A percentile compares a stretch with the other conserved stretches of the same genome.
Conservation (phyloP, 2,888 invertebrate genomes). For the Eupeodes latifasciatus region DNA sequence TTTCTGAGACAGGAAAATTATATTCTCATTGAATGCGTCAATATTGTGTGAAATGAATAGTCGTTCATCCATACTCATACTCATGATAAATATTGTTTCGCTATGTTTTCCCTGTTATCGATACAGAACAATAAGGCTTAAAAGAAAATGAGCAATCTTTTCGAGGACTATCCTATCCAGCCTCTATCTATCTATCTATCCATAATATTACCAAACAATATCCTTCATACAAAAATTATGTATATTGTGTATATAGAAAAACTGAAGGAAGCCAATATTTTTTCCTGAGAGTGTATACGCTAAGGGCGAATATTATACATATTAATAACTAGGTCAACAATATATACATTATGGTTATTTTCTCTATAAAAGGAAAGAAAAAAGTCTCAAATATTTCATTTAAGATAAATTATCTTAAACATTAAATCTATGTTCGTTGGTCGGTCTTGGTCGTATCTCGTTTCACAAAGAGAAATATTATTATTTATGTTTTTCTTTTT, state of each 20-base stretch:
- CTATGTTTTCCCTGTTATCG: not conserved
- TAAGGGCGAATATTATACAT: not conserved
- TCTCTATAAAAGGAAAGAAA: not conserved
- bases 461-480: not conserved
- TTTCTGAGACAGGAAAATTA: slow-evolving; percentile 38
- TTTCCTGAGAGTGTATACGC: not conserved
- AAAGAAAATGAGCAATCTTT: not conserved
- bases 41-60: slow-evolving; percentile 51
- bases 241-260: not conserved
- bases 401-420: slow-evolving; percentile 25
- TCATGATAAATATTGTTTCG: not conserved
- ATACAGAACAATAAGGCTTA: not conserved
- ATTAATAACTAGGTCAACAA: slow-evolving; percentile 21
- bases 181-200: not conserved
- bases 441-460: not conserved
- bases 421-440: not conserved
- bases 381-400: slow-evolving; percentile 5
- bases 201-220: not conserved
- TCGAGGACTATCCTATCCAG: not conserved
- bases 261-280: not conserved
- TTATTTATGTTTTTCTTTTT: too few relatives aligned
- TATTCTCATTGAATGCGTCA: slow-evolving; percentile 50
- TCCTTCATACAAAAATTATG: not conserved
- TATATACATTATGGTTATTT: slow-evolving; percentile 8
- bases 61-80: slow-evolving; percentile 33